A percentile compares a stretch with the other conserved stretches of the same genome.
These are phyloP conservation scores for Fopius arisanus DNA, from an alignment of 1,140 invertebrate species.

Conservation along the genomic window DNA sequence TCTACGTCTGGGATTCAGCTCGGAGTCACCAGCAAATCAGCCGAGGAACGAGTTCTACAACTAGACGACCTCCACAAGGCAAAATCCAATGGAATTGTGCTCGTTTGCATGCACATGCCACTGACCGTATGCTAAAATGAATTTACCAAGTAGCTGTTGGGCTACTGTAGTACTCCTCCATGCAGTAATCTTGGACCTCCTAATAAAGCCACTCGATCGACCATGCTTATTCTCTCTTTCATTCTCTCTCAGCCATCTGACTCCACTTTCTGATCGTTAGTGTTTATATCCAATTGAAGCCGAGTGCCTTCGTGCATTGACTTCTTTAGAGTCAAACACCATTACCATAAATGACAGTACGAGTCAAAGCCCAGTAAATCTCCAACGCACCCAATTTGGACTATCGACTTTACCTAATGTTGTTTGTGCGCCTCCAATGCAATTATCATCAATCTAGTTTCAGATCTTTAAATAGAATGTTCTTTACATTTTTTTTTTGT, in stretches of 20 bases:
- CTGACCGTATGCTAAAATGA: slow-evolving; percentile 7
- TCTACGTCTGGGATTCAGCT: slow-evolving; percentile 15
- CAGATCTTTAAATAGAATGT: background rate
- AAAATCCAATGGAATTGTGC: slow-evolving; percentile 37
- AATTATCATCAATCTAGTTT: slow-evolving; percentile 18
- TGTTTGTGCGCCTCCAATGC: slow-evolving; percentile 12
- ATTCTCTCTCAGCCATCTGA: slow-evolving; percentile 30
- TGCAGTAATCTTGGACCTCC: slow-evolving; percentile 36
- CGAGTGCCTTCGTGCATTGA: background rate
- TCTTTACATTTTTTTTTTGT: background rate
- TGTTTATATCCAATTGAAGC: background rate
- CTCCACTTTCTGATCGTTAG: slow-evolving; percentile 22
- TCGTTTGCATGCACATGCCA: slow-evolving; percentile 47
- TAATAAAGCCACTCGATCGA: slow-evolving; percentile 43
- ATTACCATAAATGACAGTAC: slow-evolving; percentile 20
- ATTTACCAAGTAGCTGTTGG: background rate
- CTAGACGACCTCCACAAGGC: slow-evolving; percentile 54
- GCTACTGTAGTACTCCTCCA: background rate
- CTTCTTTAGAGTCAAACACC: slow-evolving; percentile 28
- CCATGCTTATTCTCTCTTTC: slow-evolving; percentile 23
- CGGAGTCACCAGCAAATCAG: slow-evolving; percentile 27
- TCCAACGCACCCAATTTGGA: slow-evolving; percentile 10
- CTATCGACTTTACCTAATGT: slow-evolving; percentile 25
- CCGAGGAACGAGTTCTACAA: slow-evolving; percentile 52
- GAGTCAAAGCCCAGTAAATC: slow-evolving; percentile 6